These are phyloP conservation scores for Dendrocopos noguchii DNA, from an alignment of 2,113 vertebrate genomes.

Conservation along the genomic window DNA sequence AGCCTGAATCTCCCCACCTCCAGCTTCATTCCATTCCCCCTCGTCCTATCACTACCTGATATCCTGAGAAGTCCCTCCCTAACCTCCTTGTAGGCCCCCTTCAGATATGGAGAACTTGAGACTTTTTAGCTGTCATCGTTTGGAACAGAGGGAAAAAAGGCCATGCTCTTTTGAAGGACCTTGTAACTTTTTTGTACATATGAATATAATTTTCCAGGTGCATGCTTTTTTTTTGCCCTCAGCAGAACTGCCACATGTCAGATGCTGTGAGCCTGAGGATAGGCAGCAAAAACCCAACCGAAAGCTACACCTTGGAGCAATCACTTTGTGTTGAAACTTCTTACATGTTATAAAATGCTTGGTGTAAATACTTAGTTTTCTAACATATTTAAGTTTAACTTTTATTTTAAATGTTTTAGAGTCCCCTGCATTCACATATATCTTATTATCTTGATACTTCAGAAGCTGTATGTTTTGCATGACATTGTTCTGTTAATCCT, in stretches of 20 bases:
- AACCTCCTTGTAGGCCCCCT: too few species aligned
- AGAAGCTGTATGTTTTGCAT: not conserved
- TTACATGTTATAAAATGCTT: not conserved
- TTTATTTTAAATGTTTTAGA: not conserved
- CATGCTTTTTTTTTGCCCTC: not conserved
- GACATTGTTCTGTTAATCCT: not conserved
- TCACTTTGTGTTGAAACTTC: not conserved
- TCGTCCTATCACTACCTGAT: too few species aligned
- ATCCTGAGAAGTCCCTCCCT: too few species aligned
- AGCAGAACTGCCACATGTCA: not conserved
- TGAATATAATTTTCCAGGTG: not conserved
- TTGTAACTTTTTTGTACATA: not conserved
- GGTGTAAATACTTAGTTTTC: not conserved
- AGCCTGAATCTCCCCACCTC: too few species aligned
- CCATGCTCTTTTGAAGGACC: not conserved
- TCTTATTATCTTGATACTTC: not conserved
- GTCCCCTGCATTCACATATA: not conserved
- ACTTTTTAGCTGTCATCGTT: not conserved
- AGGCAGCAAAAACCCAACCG: not conserved
- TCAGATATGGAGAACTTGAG: not conserved
- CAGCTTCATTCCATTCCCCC: too few species aligned
- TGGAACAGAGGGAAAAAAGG: not conserved
- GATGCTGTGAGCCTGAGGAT: not conserved
- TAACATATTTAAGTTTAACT: not conserved
- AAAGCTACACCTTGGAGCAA: not conserved